phyloP scores from a whole-genome alignment of 2,888 invertebrate species.

The Orthosia incerta region DNA sequence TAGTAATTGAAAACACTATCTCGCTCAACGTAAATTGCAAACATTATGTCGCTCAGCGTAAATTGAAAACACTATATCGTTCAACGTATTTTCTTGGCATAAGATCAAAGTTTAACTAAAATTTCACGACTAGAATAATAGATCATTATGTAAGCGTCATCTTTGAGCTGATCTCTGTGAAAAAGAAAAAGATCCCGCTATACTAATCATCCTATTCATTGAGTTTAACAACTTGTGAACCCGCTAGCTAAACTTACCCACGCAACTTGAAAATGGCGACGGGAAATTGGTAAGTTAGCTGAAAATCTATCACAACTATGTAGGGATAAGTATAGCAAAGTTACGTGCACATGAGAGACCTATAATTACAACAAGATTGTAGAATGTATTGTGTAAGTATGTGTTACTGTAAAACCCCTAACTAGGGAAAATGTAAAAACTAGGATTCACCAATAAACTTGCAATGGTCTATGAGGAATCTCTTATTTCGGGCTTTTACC shows the following conservation, averaged over 20 bases:
- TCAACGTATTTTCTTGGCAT: constrained; percentile 27
- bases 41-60: no score
- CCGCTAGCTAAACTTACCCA: constrained; percentile 29
- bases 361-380: neutral
- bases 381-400: no score
- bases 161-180: neutral
- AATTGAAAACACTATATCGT: neutral
- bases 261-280: constrained; percentile 30
- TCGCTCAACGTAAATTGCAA: no score
- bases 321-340: neutral
- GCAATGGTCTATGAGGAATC: no score
- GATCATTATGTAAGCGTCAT: constrained; percentile 9
- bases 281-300: constrained; percentile 38
- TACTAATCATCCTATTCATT: constrained; percentile 50
- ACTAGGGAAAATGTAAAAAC: no score
- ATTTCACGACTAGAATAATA: constrained; percentile 24
- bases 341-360: neutral
- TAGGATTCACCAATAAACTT: no score
- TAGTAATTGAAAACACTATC: no score
- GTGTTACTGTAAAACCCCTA: no score
- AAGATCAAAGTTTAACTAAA: constrained; percentile 14
- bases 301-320: constrained; percentile 30
- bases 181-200: constrained; percentile 25
- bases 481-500: no score
- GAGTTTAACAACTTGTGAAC: constrained; percentile 46